Evolutionary conservation across 2,113 vertebrate species (phyloP), one percentile per base, ranked within the genome.

Genomic region (Rhinoptilus africanus): DNA sequence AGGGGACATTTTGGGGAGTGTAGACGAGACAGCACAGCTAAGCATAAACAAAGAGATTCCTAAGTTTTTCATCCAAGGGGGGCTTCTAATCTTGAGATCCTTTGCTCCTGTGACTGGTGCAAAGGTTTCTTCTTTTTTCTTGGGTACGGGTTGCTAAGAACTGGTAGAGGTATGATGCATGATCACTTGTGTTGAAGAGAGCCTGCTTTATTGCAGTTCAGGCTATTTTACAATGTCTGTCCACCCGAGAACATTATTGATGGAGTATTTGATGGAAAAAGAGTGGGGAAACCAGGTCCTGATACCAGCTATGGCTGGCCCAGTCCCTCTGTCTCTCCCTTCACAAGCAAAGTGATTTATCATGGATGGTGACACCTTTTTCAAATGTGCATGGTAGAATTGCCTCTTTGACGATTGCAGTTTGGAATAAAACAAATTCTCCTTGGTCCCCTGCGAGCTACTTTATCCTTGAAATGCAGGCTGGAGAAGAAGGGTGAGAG

Each of bases 301-400:
- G 37, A 57, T 23, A 22, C 13, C 41, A 56, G 4, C 32, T 27
- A 5, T 1, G 11, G 12, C 39, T 92, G 63, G 3, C 30, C 32
- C 68, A 71, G 16, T 27, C 20, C 19, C 47, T 68, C 62, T 79
- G 71, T 47, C 34, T 53, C 43, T 51, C 34, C 56, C 27, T 64
- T 76, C 54, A 53, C 9, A 43, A 48, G 27, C 13, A 60, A 81
- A 92, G 26, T 37, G 41, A 47, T 64, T 63, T 59, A 43, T 77
- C 1, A 4, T 27, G n/a, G 80, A 14, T 8, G 45, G 51, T 67
- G 69, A 34, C 14, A 71, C 43, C 7, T 64, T 67, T 74, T 57
- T 19, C 75, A 80, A 54, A 57, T 0, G 2, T 0, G 1, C 75
- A 27, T 59, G 21, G 23, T 39, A 34, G 66, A 43, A 48, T 20